Evolutionary conservation across 2,113 vertebrate species (phyloP), one percentile per base, ranked within the genome.

Genomic region (Protobothrops mucrosquamatus): DNA sequence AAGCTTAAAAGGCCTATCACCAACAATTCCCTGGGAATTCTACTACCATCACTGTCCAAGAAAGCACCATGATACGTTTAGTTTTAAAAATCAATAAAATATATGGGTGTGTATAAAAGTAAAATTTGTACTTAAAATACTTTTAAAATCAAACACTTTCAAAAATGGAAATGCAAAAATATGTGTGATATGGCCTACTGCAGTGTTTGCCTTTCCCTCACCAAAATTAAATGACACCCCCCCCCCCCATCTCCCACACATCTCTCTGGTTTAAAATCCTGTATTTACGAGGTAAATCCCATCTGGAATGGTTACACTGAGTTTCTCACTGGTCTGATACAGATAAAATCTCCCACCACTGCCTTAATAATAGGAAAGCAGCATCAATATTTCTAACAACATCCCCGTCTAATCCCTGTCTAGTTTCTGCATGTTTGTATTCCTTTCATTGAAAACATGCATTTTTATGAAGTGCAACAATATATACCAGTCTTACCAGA

Each of bases 401-500:
- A 90, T 52, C 29, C 74, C 55, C 90, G 23, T 86, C n/a, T 86
- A 86, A 90, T 90, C 74, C 85, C 46, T 61, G 59, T 85, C 85
- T 56, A 59, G 74, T 23, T 85, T 34, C 85, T 34, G 48, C 34
- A 59, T 86, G 22, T 59, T 89, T 59, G 12, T 18, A 59, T 90
- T 93, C 74, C 92, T 29, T 86, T 12, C 59, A 29, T 61, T 39
- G 12, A 43, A 86, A 52, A 39, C 55, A 86, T 90, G 34, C 55
- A 86, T 93, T 93, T 93, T 85, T 61, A 93, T 61, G 11, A 93
- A 86, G 54, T 93, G 59, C 89, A 90, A 81, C 85, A 39, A 88
- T 81, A 55, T 69, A 92, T 88, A 88, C 48, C 39, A 18, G 59
- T 34, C 86, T 48, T 29, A 51, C 23, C 29, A 24, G 39, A 92